Percentiles rank a stretch among this genome's conserved stretches.
Conservation (phyloP, 2,113 vertebrate genomes). For the Gymnogyps californianus region DNA sequence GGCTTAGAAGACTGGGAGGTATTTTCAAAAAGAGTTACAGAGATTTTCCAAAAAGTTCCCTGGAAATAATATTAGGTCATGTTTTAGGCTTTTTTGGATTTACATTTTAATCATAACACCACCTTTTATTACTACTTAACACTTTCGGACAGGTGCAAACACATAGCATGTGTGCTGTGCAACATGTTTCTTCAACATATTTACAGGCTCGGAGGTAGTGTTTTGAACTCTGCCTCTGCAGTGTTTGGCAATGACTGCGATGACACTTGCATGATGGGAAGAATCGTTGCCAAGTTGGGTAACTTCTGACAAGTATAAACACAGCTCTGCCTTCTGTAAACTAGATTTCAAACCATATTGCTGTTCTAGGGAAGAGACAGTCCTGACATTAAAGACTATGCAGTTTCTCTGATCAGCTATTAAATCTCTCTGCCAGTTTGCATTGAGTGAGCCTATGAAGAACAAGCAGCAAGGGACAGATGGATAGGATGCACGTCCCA, state of each 20-base stretch:
- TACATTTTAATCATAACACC: background rate
- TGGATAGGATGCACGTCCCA: background rate
- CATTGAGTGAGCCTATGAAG: background rate
- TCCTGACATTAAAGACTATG: background rate
- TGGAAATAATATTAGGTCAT: background rate
- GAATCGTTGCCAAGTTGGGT: constrained; percentile 19
- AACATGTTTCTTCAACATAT: background rate
- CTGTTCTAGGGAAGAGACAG: background rate
- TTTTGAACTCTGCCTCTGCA: constrained; percentile 50
- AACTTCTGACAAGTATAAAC: constrained; percentile 58
- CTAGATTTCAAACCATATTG: background rate
- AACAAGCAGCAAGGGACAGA: background rate
- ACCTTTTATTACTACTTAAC: background rate
- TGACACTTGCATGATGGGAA: constrained; percentile 38
- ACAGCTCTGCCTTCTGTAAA: constrained; percentile 35
- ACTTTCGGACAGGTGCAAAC: constrained; percentile 2
- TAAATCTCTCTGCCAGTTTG: background rate
- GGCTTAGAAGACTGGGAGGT: background rate
- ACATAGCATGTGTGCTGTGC: background rate
- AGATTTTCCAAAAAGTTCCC: background rate
- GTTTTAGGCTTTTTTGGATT: background rate
- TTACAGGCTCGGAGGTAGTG: background rate
- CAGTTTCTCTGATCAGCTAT: background rate
- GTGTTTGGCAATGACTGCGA: background rate
- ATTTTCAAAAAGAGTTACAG: background rate